These are phyloP conservation scores for Aegotheles bennettii DNA, from an alignment of 2,113 vertebrate species.

Conservation along the genomic window DNA sequence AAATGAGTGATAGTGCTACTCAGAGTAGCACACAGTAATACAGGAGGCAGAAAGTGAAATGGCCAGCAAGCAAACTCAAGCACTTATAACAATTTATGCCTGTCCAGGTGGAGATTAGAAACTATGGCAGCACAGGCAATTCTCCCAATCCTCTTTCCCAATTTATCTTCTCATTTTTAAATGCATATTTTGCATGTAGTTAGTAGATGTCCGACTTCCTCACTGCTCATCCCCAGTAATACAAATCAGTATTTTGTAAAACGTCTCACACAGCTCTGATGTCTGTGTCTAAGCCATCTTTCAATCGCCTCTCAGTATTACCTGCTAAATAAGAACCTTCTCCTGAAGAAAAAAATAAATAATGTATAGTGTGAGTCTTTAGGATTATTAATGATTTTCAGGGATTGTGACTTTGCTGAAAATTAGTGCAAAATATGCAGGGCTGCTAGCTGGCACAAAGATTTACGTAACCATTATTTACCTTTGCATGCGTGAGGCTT, in stretches of 20 bases:
- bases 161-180: neutral
- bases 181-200: neutral
- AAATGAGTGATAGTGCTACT: neutral
- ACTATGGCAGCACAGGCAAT: accelerated
- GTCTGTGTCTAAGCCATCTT: neutral
- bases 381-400: neutral
- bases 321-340: neutral
- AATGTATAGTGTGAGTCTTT: neutral
- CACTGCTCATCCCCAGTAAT: accelerated
- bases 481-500: neutral
- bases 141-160: neutral
- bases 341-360: neutral
- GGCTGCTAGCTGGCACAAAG: neutral
- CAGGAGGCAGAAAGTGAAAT: neutral
- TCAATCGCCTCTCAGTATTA: neutral
- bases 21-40: neutral
- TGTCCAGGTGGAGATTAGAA: neutral
- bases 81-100: neutral
- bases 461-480: neutral
- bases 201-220: neutral
- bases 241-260: neutral
- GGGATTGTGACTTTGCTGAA: neutral
- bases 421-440: neutral
- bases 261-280: neutral
- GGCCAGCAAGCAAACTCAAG: neutral